A percentile compares a stretch with the other conserved stretches of the same genome.
Conservation (phyloP, 1,140 invertebrate genomes). For the Heliconius hewitsoni region DNA sequence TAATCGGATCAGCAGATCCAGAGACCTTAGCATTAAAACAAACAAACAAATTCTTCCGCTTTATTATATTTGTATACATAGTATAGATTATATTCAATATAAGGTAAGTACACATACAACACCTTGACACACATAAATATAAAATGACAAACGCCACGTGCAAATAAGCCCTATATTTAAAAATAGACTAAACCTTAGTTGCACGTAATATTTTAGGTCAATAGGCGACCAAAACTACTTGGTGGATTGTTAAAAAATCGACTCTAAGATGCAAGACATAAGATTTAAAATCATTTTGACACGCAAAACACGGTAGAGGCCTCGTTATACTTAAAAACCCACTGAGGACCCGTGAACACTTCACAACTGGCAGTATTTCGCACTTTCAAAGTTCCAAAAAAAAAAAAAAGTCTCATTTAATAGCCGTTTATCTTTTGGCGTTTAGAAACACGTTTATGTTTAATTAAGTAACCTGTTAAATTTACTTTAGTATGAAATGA, state of each 20-base stretch:
- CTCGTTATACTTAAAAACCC: slow-evolving; percentile 42
- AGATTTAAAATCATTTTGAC: slow-evolving; percentile 21
- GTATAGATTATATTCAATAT: too few species aligned
- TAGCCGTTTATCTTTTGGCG: background rate
- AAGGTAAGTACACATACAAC: too few species aligned
- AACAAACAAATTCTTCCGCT: too few species aligned
- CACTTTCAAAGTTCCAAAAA: slow-evolving; percentile 35
- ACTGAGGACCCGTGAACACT: slow-evolving; percentile 36
- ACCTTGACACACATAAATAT: slow-evolving; percentile 7
- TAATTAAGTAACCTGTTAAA: background rate
- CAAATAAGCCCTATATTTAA: slow-evolving; percentile 31
- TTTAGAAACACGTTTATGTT: background rate
- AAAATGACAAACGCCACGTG: slow-evolving; percentile 12
- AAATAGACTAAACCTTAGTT: slow-evolving; percentile 39
- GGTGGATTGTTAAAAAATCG: background rate
- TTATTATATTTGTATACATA: too few species aligned
- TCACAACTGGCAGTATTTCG: slow-evolving; percentile 40
- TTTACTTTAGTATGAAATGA: too few species aligned
- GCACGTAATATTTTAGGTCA: slow-evolving; percentile 38
- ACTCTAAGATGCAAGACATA: background rate
- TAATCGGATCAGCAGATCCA: too few species aligned
- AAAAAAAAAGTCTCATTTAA: slow-evolving; percentile 17
- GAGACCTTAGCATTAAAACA: too few species aligned
- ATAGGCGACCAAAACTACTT: slow-evolving; percentile 34
- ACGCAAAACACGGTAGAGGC: slow-evolving; percentile 18